phyloP scores from a whole-genome alignment of 1,140 invertebrate genomes.

The Drosophila pseudoobscura region DNA sequence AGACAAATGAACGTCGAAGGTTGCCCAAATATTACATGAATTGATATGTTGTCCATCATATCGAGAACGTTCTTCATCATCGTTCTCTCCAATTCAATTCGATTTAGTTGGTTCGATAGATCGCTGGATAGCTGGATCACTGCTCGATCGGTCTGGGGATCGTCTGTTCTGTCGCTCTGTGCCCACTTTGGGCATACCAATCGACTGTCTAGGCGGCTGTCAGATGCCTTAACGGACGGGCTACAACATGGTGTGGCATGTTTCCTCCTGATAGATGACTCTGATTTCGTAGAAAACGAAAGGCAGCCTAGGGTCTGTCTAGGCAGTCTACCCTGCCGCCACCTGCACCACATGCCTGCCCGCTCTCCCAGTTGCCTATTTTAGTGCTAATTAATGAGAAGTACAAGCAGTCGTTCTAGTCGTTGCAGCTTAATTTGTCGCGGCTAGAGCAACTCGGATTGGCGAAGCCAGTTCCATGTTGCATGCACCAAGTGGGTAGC shows the following conservation, averaged over 20 bases:
- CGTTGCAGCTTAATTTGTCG: slow-evolving; percentile 77
- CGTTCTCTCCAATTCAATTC: slow-evolving; percentile 26
- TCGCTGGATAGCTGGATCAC: slow-evolving; percentile 2
- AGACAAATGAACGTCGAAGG: slow-evolving; percentile 41
- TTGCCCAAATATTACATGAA: slow-evolving; percentile 37
- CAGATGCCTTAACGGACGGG: slow-evolving; percentile 71
- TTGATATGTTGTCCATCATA: slow-evolving; percentile 47
- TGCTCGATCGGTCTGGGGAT: slow-evolving; percentile 6
- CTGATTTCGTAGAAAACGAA: slow-evolving; percentile 75
- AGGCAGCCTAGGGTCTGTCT: slow-evolving; percentile 29
- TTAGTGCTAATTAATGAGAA: slow-evolving; percentile 79
- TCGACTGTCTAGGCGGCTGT: slow-evolving; percentile 70
- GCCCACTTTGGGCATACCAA: slow-evolving; percentile 72
- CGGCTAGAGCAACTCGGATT: slow-evolving; percentile 61
- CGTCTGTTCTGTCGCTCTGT: slow-evolving; percentile 5
- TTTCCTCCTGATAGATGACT: slow-evolving; percentile 65
- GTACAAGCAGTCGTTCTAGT: slow-evolving; percentile 72
- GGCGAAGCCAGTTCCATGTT: slow-evolving; percentile 75
- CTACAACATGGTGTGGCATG: slow-evolving; percentile 62
- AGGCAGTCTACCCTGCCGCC: neutral
- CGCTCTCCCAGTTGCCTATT: slow-evolving; percentile 48
- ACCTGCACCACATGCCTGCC: neutral
- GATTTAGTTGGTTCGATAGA: slow-evolving; percentile 25
- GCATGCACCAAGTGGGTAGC: slow-evolving; percentile 74
- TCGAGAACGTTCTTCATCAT: slow-evolving; percentile 14